A percentile compares a stretch with the other conserved stretches of the same genome.
These are phyloP conservation scores for Torymus texanus DNA, from an alignment of 2,888 invertebrate species.

Conservation along the genomic window DNA sequence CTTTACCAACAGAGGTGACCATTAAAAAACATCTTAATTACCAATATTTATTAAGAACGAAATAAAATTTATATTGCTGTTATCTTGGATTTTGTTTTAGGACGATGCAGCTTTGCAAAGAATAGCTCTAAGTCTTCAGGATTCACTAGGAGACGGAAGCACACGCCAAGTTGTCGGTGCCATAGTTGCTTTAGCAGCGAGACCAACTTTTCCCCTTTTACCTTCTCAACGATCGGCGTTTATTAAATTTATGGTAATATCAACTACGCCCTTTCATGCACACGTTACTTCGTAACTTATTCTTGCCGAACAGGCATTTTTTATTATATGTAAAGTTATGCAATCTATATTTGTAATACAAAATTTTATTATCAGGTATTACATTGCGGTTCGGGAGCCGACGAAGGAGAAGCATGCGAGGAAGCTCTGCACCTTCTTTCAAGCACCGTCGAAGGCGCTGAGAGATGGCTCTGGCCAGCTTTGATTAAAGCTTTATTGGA, in stretches of 20 bases:
- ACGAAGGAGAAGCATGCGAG: conserved; percentile 67
- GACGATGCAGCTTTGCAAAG: conserved; percentile 66
- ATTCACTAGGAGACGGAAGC: conserved; percentile 66
- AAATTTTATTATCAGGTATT: conserved; percentile 40
- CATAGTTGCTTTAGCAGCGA: conserved; percentile 68
- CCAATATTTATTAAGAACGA: no score
- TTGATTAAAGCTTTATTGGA: conserved; percentile 67
- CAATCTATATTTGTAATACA: conserved; percentile 11
- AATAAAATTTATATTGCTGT: conserved; percentile 3
- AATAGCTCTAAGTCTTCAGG: conserved; percentile 69
- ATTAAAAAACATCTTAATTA: conserved; percentile 25
- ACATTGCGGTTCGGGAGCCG: conserved; percentile 64
- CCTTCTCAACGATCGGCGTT: conserved; percentile 68
- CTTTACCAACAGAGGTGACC: conserved; percentile 67
- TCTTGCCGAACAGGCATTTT: no score
- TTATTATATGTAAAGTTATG: no score
- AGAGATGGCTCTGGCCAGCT: conserved; percentile 71
- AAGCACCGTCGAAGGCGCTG: conserved; percentile 70
- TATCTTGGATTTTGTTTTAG: conserved; percentile 54
- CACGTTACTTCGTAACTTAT: no score
- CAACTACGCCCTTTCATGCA: no score
- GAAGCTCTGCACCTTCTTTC: conserved; percentile 70
- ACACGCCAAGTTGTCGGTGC: conserved; percentile 68
- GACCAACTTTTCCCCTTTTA: conserved; percentile 67
- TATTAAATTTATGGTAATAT: conserved; percentile 68